A percentile compares a stretch with the other conserved stretches of the same genome.
Conservation (phyloP, 2,113 vertebrate species). For the Anser brachyrhynchus region DNA sequence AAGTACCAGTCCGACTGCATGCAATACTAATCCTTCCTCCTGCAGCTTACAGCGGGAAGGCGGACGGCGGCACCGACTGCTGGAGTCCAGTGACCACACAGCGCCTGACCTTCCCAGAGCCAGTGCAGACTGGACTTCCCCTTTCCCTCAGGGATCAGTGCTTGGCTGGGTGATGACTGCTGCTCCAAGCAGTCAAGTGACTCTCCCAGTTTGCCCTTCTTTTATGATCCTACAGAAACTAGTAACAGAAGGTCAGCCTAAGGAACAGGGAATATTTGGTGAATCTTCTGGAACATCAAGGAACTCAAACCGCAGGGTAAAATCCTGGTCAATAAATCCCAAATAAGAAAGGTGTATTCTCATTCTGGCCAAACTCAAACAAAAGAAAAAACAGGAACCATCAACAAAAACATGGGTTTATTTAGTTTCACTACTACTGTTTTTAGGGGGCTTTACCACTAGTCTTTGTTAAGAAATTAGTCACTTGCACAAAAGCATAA, state of each 20-base stretch:
- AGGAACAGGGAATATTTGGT: not conserved
- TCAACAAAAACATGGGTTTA: not conserved
- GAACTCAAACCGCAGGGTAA: not conserved
- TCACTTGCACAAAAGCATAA: not conserved
- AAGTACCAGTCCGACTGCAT: not conserved
- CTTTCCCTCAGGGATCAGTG: not conserved
- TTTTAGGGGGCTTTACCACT: not conserved
- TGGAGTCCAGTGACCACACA: fast-evolving
- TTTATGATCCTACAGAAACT: not conserved
- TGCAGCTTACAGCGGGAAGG: not conserved
- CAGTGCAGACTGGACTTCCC: fast-evolving
- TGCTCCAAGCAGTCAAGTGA: not conserved
- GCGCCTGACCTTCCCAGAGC: not conserved
- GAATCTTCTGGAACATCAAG: not conserved
- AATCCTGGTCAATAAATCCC: not conserved
- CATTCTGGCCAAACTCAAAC: not conserved
- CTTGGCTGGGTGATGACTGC: not conserved
- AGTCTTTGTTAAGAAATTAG: not conserved
- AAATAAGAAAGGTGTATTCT: not conserved
- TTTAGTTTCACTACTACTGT: not conserved
- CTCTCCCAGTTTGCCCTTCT: not conserved
- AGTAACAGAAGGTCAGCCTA: not conserved
- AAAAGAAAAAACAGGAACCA: not conserved
- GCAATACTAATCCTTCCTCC: not conserved
- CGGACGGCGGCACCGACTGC: not conserved